phyloP scores from a whole-genome alignment of 2,113 vertebrate species.

The Epinephelus moara region DNA sequence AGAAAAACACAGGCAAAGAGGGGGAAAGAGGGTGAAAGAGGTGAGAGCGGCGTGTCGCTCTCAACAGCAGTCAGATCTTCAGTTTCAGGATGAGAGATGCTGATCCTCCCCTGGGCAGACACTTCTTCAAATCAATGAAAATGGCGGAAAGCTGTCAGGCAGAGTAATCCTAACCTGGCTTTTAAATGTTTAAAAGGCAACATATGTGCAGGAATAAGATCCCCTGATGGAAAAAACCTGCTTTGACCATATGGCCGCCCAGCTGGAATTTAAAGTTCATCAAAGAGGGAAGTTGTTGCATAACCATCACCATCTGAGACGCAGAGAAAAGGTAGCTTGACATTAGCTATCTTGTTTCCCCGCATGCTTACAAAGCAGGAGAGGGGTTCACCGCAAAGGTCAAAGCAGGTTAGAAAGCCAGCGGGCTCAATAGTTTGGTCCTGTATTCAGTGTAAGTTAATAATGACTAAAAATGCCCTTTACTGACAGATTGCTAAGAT shows the following conservation, averaged over 20 bases:
- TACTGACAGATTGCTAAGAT: background rate
- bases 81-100: conserved; percentile 24
- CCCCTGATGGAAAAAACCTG: conserved; percentile 53
- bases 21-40: background rate
- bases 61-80: conserved; percentile 28
- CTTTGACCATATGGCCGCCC: conserved; percentile 66
- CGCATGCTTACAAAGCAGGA: conserved; percentile 40
- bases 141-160: conserved; percentile 38
- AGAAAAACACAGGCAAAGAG: conserved; percentile 26
- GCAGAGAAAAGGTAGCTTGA: conserved; percentile 51
- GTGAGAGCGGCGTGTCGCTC: conserved; percentile 3
- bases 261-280: conserved; percentile 64
- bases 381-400: conserved; percentile 54
- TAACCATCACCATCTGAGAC: conserved; percentile 63
- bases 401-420: conserved; percentile 50
- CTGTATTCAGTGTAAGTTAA: conserved; percentile 12
- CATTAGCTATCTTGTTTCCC: conserved; percentile 64
- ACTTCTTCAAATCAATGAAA: conserved; percentile 51
- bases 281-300: conserved; percentile 56
- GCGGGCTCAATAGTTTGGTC: background rate
- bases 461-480: conserved; percentile 6
- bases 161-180: conserved; percentile 61
- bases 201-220: conserved; percentile 71
- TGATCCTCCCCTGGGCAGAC: conserved; percentile 20
- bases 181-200: conserved; percentile 73